Evolutionary conservation across 64 coral and sea anemone species (phyloP).

Genomic region (Pocillopora verrucosa): DNA sequence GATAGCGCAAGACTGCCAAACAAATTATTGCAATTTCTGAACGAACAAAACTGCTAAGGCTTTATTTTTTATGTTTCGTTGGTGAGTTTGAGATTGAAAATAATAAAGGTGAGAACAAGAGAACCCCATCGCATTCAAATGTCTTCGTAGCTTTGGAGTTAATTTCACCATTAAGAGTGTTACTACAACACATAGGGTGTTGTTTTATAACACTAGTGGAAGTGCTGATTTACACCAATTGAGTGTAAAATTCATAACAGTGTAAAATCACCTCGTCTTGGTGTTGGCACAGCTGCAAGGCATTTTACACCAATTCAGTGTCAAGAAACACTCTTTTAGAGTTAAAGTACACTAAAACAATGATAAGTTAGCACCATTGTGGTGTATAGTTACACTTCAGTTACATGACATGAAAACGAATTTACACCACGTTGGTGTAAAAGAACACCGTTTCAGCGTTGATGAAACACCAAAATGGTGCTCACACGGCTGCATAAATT

Average conservation of each 20-base stretch:
- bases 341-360: no score
- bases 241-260: background rate
- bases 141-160: background rate
- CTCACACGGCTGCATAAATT: no score
- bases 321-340: background rate
- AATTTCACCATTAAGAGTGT: background rate
- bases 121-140: background rate
- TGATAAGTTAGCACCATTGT: no score
- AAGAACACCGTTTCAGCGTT: background rate
- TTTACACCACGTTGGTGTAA: background rate
- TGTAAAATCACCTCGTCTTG: background rate
- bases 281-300: background rate
- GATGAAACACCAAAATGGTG: background rate
- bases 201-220: background rate
- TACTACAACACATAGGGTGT: background rate
- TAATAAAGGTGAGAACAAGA: background rate
- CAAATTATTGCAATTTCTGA: conserved; percentile 1
- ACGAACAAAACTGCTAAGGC: background rate
- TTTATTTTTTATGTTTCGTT: background rate
- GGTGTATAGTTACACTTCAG: no score
- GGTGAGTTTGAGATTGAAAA: background rate
- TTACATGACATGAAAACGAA: no score
- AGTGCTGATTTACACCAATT: background rate
- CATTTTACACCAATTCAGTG: background rate
- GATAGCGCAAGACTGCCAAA: no score